These are phyloP conservation scores for Podabrus alpinus DNA, from an alignment of 2,888 invertebrate species.

Conservation along the genomic window DNA sequence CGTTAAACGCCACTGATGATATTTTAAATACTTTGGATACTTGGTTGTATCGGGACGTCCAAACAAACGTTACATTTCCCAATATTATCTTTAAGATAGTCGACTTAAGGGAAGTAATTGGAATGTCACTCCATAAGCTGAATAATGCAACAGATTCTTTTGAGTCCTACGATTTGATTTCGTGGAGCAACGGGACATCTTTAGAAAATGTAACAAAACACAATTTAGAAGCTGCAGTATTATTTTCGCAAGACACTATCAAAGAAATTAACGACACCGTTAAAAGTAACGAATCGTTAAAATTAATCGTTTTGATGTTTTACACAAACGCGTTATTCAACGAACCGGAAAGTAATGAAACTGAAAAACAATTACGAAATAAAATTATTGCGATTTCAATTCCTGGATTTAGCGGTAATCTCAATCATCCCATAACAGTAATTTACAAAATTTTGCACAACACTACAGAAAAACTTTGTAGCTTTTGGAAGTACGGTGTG, in stretches of 20 bases:
- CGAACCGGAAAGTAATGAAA: not conserved
- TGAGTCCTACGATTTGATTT: not conserved
- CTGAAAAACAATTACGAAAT: not conserved
- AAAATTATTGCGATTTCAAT: not conserved
- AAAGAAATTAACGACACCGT: not conserved
- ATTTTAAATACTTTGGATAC: too few species aligned
- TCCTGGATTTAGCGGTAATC: not conserved
- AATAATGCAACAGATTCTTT: not conserved
- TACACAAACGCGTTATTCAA: constrained; percentile 32
- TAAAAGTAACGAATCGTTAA: not conserved
- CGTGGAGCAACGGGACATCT: not conserved
- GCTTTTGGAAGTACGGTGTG: not conserved
- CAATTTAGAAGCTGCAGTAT: constrained; percentile 26
- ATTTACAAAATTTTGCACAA: constrained; percentile 52
- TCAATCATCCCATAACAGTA: constrained; percentile 57
- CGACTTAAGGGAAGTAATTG: constrained; percentile 14
- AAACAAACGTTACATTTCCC: not conserved
- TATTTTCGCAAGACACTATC: constrained; percentile 8
- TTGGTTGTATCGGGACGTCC: too few species aligned
- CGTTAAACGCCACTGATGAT: too few species aligned
- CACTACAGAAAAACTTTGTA: not conserved
- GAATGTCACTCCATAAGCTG: not conserved
- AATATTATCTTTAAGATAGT: constrained; percentile 22
- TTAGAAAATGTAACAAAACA: not conserved
- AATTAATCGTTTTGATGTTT: constrained; percentile 24